These are phyloP conservation scores for Amblyraja radiata DNA, from an alignment of 2,797 vertebrate genomes.

Conservation along the genomic window DNA sequence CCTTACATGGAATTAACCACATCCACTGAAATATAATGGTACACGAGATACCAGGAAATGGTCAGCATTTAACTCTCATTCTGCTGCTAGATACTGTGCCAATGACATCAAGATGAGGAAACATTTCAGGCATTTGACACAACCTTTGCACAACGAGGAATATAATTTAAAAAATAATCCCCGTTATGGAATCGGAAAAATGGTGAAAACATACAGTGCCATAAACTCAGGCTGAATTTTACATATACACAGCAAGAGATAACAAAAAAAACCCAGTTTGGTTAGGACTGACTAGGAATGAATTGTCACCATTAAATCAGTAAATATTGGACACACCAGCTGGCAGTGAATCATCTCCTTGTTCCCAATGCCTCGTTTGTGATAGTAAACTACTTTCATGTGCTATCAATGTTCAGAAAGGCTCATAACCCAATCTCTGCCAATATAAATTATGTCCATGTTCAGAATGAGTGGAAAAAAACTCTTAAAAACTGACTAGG, in stretches of 20 bases:
- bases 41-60: neutral
- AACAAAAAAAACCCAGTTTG: neutral
- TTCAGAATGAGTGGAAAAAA: neutral
- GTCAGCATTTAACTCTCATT: neutral
- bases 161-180: neutral
- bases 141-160: neutral
- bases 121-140: neutral
- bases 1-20: neutral
- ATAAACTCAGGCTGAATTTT: neutral
- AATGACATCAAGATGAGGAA: too few relatives aligned
- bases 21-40: neutral
- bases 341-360: neutral
- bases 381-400: neutral
- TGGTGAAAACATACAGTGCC: neutral
- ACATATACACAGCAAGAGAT: neutral
- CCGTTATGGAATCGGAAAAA: neutral
- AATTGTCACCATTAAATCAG: neutral
- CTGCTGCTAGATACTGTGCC: neutral
- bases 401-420: neutral
- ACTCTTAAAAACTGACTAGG: neutral
- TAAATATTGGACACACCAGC: neutral
- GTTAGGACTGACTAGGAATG: neutral
- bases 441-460: neutral
- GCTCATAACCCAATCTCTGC: neutral
- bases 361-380: neutral